phyloP scores from a whole-genome alignment of 2,113 vertebrate genomes.

The Parus major region DNA sequence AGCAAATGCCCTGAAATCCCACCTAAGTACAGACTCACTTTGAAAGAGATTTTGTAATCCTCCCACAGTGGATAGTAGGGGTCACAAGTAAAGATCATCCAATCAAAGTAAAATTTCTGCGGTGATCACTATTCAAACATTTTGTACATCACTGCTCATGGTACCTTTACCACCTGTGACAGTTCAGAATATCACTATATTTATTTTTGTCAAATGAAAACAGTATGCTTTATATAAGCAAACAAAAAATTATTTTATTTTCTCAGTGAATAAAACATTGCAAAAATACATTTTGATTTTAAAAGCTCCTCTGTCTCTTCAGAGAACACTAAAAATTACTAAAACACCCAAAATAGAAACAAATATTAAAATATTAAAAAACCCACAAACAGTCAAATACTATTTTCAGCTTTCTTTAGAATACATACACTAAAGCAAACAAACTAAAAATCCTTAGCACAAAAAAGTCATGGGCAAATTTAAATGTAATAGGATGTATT shows the following conservation, averaged over 20 bases:
- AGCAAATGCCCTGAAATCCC: background rate
- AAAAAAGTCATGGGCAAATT: background rate
- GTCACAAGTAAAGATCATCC: background rate
- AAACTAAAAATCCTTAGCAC: background rate
- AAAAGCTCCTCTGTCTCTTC: background rate
- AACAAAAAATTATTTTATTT: background rate
- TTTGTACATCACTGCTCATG: background rate
- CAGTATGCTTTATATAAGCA: background rate
- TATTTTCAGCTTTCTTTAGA: background rate
- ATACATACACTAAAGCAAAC: background rate
- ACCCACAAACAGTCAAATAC: background rate
- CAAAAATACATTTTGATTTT: background rate
- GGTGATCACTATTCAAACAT: background rate
- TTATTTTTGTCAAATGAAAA: slow-evolving; percentile 19
- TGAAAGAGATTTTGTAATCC: background rate
- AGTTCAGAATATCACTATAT: slow-evolving; percentile 5
- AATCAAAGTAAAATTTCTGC: background rate
- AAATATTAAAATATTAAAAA: background rate
- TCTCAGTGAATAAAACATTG: background rate
- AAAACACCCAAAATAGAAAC: background rate
- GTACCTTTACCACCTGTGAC: background rate
- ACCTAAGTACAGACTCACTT: background rate
- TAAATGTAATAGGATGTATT: background rate
- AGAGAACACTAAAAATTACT: background rate
- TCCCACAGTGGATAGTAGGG: background rate